These are phyloP conservation scores for Syrphus vitripennis DNA, from an alignment of 2,888 invertebrate genomes.

Conservation along the genomic window DNA sequence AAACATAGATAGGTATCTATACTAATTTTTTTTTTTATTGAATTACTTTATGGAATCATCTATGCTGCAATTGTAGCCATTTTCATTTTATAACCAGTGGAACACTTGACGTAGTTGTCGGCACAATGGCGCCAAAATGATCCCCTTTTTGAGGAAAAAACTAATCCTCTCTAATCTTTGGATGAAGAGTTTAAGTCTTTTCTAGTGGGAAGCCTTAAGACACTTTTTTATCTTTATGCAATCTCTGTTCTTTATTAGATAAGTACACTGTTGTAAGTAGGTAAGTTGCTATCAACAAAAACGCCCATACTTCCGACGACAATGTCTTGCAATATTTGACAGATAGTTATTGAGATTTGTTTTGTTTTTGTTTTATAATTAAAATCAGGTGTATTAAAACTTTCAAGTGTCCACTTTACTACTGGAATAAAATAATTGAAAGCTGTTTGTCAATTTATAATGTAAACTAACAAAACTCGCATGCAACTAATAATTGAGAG, in stretches of 20 bases:
- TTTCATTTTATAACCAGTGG: neutral
- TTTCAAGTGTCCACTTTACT: conserved; percentile 43
- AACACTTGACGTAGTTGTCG: conserved; percentile 7
- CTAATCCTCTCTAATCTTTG: neutral
- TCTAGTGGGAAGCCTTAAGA: conserved; percentile 4
- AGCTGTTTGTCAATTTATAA: conserved; percentile 37
- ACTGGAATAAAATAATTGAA: conserved; percentile 32
- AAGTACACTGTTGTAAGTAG: neutral
- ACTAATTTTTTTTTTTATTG: neutral
- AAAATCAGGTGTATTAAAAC: neutral
- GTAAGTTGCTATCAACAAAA: neutral
- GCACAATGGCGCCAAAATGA: neutral
- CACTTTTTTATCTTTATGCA: conserved; percentile 20
- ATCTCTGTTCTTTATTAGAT: neutral
- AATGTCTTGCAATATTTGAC: neutral
- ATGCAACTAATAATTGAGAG: conserved; percentile 43
- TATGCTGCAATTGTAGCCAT: conserved; percentile 5
- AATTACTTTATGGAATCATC: neutral
- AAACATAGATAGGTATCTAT: neutral
- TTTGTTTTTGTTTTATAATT: neutral
- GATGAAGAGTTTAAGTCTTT: neutral
- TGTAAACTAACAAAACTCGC: conserved; percentile 13
- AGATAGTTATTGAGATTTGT: neutral
- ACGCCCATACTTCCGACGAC: neutral
- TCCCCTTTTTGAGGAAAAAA: neutral